Evolutionary conservation across 2,113 vertebrate genomes (phyloP), one percentile per base, ranked within the genome.

Genomic region (Aspiorhynchus laticeps): DNA sequence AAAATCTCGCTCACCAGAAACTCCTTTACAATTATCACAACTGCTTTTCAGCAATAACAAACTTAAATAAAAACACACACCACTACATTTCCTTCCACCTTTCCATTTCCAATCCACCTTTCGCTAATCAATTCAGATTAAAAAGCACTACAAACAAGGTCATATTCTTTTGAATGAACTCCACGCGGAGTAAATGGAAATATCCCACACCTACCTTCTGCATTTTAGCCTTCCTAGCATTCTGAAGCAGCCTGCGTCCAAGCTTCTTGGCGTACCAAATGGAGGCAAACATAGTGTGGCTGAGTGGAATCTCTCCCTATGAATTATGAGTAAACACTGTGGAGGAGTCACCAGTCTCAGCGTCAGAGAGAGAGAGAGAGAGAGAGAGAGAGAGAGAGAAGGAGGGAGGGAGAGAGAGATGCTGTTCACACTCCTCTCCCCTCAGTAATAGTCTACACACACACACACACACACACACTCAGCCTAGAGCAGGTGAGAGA

Each of bases 261-360:
- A 99, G 97, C 96, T 98, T 99, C 96, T 98, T 99, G 93, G 97
- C 98, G 88, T 98, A 98, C 97, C 97, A 98, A 93, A 99, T 98
- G 88, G 98, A 99, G 89, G 97, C 97, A 90, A 99, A 96, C 98
- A 99, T 99, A 92, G 92, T 92, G 91, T 88, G 88, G 91, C 87
- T 87, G 89, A 86, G 86, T 61, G 84, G 56, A 90, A 87, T 88
- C 85, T 77, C 80, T 86, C 43, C 48, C 86, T 86, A 81, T 90
- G 88, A 86, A 90, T 80, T 86, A 89, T 87, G 87, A 88, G 88
- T 85, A 91, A 91, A 77, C 88, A 88, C 89, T 90, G 87, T 91
- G 88, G 74, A 82, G 56, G 85, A 87, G 85, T 89, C 90, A 91
- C 91, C 90, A 88, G 87, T 88, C 88, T 69, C 46, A 87, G 91